These are phyloP conservation scores for Halotydeus destructor DNA, from an alignment of 1,140 invertebrate species.

Conservation along the genomic window DNA sequence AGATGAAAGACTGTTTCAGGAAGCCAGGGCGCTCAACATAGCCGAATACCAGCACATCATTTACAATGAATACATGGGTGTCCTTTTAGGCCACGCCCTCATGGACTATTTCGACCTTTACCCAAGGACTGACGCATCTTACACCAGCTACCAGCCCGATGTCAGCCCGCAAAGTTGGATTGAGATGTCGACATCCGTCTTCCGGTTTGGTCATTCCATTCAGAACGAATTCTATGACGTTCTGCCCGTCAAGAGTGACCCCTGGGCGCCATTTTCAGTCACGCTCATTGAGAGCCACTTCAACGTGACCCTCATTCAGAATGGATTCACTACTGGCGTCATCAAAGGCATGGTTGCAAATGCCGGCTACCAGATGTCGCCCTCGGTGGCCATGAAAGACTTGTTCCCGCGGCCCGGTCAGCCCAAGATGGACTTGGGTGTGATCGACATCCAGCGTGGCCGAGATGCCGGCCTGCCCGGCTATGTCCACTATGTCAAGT, in stretches of 20 bases:
- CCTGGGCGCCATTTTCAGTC: too few relatives aligned
- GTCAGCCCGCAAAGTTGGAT: slow-evolving; percentile 37
- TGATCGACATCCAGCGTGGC: slow-evolving; percentile 25
- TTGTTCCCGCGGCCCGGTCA: too few relatives aligned
- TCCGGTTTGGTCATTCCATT: slow-evolving; percentile 81
- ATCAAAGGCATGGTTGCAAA: too few relatives aligned
- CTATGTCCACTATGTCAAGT: slow-evolving; percentile 33
- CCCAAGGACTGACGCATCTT: slow-evolving; percentile 8
- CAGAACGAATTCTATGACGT: too few relatives aligned
- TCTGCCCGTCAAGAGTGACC: too few relatives aligned
- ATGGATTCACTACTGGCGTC: too few relatives aligned
- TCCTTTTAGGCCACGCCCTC: slow-evolving; percentile 33
- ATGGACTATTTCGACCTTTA: slow-evolving; percentile 14
- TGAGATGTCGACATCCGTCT: slow-evolving; percentile 43
- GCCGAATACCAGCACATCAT: slow-evolving; percentile 57
- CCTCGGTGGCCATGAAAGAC: too few relatives aligned
- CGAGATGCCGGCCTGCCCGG: slow-evolving; percentile 34
- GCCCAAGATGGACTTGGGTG: too few relatives aligned
- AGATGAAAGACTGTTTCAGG: slow-evolving; percentile 32
- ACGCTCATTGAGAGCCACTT: too few relatives aligned
- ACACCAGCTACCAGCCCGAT: slow-evolving; percentile 29
- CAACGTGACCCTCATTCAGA: too few relatives aligned
- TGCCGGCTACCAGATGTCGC: too few relatives aligned
- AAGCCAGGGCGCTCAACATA: slow-evolving; percentile 30
- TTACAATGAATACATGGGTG: slow-evolving; percentile 54